A percentile compares a stretch with the other conserved stretches of the same genome.
phyloP scores from a whole-genome alignment of 2,888 invertebrate species.

The Trisateles emortualis region DNA sequence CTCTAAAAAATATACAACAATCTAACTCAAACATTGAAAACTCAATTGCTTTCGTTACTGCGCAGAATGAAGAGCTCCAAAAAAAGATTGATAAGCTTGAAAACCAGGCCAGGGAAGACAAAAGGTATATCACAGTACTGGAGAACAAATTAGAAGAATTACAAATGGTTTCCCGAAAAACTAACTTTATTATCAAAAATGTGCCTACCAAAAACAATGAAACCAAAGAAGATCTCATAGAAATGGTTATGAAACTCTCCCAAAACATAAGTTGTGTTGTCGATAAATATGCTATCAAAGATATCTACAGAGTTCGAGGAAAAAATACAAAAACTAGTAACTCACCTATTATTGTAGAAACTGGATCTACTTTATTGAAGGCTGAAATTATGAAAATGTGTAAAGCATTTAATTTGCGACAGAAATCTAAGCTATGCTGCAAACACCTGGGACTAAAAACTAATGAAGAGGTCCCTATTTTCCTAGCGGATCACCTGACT shows the following conservation, averaged over 20 bases:
- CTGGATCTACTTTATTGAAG: conserved; percentile 3
- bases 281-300: background rate
- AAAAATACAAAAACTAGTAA: background rate
- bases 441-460: conserved; percentile 8
- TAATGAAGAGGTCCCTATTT: background rate
- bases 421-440: conserved; percentile 9
- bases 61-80: background rate
- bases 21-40: background rate
- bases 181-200: background rate
- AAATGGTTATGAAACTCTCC: background rate
- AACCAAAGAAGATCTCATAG: conserved; percentile 1
- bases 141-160: background rate
- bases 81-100: background rate
- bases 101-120: background rate
- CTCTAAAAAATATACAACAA: background rate
- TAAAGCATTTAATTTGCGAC: conserved; percentile 10
- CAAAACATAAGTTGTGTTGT: background rate
- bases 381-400: conserved; percentile 9
- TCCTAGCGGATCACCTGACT: conserved; percentile 3
- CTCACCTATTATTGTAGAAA: background rate
- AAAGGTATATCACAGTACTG: background rate
- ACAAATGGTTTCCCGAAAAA: background rate
- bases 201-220: background rate
- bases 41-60: background rate
- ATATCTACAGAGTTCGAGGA: background rate